Conservation (phyloP, 2,797 vertebrate species). For the Myotis pilosus region DNA sequence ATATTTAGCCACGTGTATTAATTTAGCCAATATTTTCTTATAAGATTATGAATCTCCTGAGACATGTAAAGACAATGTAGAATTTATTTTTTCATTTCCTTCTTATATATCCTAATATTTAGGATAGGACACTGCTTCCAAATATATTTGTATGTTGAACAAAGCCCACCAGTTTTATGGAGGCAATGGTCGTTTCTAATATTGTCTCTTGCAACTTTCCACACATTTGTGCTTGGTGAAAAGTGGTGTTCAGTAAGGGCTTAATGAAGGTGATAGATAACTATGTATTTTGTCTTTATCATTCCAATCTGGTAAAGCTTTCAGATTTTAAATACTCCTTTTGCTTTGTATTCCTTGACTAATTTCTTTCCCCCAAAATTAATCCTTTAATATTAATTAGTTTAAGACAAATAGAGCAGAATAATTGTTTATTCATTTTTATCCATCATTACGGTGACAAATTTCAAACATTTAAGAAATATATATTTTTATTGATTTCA, state of each 20-base stretch:
- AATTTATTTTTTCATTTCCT: neutral
- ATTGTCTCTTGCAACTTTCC: neutral
- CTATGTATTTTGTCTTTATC: neutral
- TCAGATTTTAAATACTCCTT: slow-evolving; percentile 2
- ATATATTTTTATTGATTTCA: too few relatives aligned
- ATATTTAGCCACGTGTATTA: neutral
- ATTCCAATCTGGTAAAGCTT: neutral
- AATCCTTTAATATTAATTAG: neutral
- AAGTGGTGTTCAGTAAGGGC: neutral
- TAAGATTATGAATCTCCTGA: neutral
- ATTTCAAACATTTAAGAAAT: neutral
- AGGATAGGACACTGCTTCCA: neutral
- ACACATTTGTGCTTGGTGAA: neutral
- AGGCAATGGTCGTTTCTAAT: neutral
- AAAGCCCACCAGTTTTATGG: neutral
- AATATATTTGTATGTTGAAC: neutral
- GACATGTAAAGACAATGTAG: neutral
- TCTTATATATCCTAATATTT: neutral
- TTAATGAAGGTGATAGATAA: neutral
- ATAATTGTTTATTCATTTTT: slow-evolving; percentile 16
- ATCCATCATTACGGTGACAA: neutral
- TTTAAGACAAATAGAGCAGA: neutral
- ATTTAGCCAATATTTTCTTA: neutral
- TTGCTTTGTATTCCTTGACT: neutral
- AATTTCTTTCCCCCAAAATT: neutral